A percentile compares a stretch with the other conserved stretches of the same genome.
Evolutionary conservation across 2,888 invertebrate genomes (phyloP).

Genomic region (Villa cingulata): DNA sequence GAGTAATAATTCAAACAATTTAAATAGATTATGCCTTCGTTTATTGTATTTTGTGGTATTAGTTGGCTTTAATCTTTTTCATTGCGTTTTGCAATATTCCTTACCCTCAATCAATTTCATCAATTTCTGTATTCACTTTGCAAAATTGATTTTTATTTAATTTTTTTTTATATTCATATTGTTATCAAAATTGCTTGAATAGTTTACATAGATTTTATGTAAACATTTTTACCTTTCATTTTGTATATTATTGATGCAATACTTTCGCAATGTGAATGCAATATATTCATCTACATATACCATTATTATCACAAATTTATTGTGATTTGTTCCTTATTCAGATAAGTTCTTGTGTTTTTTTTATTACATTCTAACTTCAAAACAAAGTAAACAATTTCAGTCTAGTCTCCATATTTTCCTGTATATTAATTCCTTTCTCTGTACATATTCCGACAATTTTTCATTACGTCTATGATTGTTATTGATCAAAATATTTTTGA

Average conservation of each 20-base stretch:
- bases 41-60: background rate
- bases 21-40: background rate
- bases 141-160: too few relatives aligned
- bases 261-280: too few relatives aligned
- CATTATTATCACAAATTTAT: too few relatives aligned
- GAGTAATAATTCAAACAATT: background rate
- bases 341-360: too few relatives aligned
- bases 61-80: background rate
- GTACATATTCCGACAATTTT: too few relatives aligned
- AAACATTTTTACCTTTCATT: too few relatives aligned
- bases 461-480: background rate
- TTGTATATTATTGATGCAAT: too few relatives aligned
- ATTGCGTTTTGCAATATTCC: background rate
- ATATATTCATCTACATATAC: too few relatives aligned
- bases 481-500: background rate
- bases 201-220: background rate
- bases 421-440: background rate
- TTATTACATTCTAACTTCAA: too few relatives aligned
- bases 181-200: background rate
- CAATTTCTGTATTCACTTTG: background rate
- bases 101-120: background rate
- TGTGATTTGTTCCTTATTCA: too few relatives aligned
- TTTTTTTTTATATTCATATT: background rate
- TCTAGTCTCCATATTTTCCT: background rate
- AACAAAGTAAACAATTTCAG: too few relatives aligned